Evolutionary conservation across 1,140 invertebrate species (phyloP).

Genomic region (Drosophila prosaltans): DNA sequence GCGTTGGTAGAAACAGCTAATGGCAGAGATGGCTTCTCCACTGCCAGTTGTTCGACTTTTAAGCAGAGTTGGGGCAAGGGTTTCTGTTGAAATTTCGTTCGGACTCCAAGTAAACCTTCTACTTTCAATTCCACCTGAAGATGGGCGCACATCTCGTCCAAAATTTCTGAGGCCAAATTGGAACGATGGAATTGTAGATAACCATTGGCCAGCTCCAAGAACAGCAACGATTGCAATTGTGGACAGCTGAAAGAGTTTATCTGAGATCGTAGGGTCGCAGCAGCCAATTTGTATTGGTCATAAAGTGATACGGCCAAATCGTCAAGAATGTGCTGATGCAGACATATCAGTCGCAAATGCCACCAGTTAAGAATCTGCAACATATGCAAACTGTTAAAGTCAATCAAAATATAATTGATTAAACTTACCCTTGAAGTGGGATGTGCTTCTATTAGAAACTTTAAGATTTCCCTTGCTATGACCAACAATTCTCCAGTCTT

Average conservation of each 20-base stretch:
- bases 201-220: conserved; percentile 90
- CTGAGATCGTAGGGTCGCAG: conserved; percentile 84
- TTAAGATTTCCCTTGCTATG: conserved; percentile 87
- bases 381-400: background rate
- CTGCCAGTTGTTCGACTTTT: conserved; percentile 60
- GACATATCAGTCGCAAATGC: conserved; percentile 87
- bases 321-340: conserved; percentile 90
- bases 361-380: conserved; percentile 86
- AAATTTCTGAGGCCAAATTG: conserved; percentile 87
- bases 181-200: conserved; percentile 90
- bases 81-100: conserved; percentile 94
- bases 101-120: conserved; percentile 91
- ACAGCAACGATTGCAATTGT: conserved; percentile 86
- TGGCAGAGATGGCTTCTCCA: conserved; percentile 67
- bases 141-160: conserved; percentile 86
- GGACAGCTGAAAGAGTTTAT: conserved; percentile 78
- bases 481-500: conserved; percentile 87
- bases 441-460: conserved; percentile 82
- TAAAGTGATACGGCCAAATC: conserved; percentile 88
- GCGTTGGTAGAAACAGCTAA: conserved; percentile 84
- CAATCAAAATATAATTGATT: no score
- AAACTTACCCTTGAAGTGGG: conserved; percentile 70
- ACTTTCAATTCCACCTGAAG: conserved; percentile 87
- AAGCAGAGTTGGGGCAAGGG: conserved; percentile 92
- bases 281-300: conserved; percentile 85